A percentile compares a stretch with the other conserved stretches of the same genome.
Conservation (phyloP, 2,888 invertebrate species). For the Mythimna lalbum region DNA sequence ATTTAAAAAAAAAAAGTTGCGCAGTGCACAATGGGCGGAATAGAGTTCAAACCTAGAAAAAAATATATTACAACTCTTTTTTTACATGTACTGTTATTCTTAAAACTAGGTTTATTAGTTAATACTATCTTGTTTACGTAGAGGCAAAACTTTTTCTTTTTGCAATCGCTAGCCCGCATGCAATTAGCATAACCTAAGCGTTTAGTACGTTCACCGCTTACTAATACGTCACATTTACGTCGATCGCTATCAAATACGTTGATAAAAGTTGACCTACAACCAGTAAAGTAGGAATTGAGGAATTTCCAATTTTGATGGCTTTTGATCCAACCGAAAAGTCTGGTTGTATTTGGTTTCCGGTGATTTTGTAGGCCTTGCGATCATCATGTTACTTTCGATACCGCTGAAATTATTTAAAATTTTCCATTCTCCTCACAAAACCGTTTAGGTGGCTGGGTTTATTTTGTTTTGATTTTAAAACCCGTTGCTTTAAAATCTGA, state of each 20-base stretch:
- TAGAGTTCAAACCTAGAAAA: neutral
- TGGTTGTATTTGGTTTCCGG: neutral
- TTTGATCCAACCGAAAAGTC: neutral
- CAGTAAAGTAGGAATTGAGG: constrained; percentile 1
- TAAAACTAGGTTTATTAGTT: constrained; percentile 53
- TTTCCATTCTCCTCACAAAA: neutral
- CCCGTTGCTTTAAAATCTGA: no score
- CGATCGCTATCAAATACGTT: constrained; percentile 68
- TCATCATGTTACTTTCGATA: no score
- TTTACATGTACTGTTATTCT: constrained; percentile 37
- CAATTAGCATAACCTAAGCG: constrained; percentile 68
- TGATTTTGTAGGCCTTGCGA: neutral
- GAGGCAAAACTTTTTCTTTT: constrained; percentile 67
- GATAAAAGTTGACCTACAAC: constrained; percentile 55
- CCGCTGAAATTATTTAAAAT: no score
- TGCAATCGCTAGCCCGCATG: constrained; percentile 77
- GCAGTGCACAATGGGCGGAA: constrained; percentile 15
- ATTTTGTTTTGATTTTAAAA: no score
- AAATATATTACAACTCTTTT: neutral
- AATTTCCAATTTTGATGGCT: constrained; percentile 22
- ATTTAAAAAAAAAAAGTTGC: neutral
- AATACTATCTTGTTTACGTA: constrained; percentile 50
- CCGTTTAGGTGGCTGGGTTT: no score
- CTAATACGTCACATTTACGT: constrained; percentile 73
- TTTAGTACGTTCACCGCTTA: constrained; percentile 75